Base-by-base conservation (phyloP, 1,140 invertebrate species). In the Pectinophora gossypiella region DNA sequence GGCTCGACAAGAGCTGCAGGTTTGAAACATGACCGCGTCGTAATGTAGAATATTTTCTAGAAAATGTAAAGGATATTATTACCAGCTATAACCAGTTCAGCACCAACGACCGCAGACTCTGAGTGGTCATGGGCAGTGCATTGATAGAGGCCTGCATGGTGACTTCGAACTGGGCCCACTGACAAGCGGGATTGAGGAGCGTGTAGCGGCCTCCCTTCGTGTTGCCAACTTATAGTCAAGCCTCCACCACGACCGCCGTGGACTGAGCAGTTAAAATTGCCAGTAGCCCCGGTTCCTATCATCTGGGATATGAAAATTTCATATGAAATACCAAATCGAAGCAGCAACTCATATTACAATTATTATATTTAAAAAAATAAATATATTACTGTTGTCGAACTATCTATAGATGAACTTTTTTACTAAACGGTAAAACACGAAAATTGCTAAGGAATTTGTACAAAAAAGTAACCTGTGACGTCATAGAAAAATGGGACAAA, bases 11-110 rank as follows among this genome's bases (percentile, higher is more conserved):
- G n/a, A n/a, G n/a, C n/a, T n/a, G n/a, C n/a, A n/a, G n/a, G n/a
- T n/a, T n/a, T n/a, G n/a, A n/a, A n/a, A n/a, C n/a, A n/a, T n/a
- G n/a, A n/a, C n/a, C n/a, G n/a, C n/a, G n/a, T n/a, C n/a, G n/a
- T n/a, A n/a, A n/a, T 27, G 12, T 27, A 27, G 23, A 27, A 27
- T 27, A 27, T 12, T 12, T 6, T 6, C 5, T 27, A 15, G 16
- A 7, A 15, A 16, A 6, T 3, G 36, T 15, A 40, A 13, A 40
- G 36, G 16, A 58, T 55, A 57, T 56, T 55, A 65, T 77, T 83
- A 86, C 83, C 83, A 77, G 81, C 79, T 63, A 86, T 75, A 54
- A 85, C 51, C 3, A 86, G 50, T 64, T 86, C 81, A 40, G 79
- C 74, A 18, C 72, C 69, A 44, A 77, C 63, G 1, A 79, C 78